phyloP scores from a whole-genome alignment of 2,797 vertebrate species.

The Epinephelus coioides region DNA sequence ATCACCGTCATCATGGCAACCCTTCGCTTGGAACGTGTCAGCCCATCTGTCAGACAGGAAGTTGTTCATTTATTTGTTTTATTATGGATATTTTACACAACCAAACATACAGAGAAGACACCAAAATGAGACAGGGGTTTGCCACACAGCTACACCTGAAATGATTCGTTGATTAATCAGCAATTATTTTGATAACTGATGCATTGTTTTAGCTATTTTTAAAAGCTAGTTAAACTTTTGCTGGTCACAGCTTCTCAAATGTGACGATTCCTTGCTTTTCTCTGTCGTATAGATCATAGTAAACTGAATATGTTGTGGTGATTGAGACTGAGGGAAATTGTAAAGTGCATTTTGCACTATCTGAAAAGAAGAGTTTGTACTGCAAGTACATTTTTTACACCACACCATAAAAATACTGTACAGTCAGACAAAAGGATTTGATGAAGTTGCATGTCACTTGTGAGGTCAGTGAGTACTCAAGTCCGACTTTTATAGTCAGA shows the following conservation, averaged over 20 bases:
- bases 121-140: not conserved
- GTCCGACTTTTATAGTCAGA: constrained; percentile 35
- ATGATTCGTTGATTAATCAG: not conserved
- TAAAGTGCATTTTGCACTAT: not conserved
- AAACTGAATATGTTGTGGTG: not conserved
- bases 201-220: not conserved
- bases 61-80: not conserved
- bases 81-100: constrained; percentile 12
- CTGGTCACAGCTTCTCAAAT: not conserved
- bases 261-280: not conserved
- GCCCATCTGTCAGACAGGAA: constrained; percentile 89
- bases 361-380: constrained; percentile 7
- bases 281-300: not conserved
- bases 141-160: not conserved
- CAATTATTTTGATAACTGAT: not conserved
- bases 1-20: constrained; percentile 79
- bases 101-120: not conserved
- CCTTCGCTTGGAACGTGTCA: constrained; percentile 87
- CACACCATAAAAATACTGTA: not conserved
- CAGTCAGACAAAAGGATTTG: not conserved
- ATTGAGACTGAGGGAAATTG: no score
- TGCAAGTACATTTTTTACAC: not conserved
- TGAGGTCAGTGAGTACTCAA: constrained; percentile 46
- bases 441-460: not conserved
- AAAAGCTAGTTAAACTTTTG: not conserved